Evolutionary conservation across 1,140 invertebrate species (phyloP).

Genomic region (Doryteuthis pealeii): DNA sequence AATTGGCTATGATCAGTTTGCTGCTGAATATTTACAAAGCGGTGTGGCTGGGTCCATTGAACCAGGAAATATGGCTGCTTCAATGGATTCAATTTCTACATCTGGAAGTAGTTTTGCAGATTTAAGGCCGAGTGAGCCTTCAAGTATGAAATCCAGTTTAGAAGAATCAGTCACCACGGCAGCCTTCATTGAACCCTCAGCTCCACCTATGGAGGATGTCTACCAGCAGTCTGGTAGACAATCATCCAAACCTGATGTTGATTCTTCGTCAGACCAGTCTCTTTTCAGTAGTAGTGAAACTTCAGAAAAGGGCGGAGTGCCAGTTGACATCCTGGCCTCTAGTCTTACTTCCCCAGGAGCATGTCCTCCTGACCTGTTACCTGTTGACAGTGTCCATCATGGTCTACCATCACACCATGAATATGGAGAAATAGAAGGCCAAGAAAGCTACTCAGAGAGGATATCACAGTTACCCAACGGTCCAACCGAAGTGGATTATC

Average conservation of each 20-base stretch:
- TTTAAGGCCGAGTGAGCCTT: slow-evolving; percentile 14
- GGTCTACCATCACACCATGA: background rate
- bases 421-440: background rate
- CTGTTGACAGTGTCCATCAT: background rate
- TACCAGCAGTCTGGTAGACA: background rate
- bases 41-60: slow-evolving; percentile 27
- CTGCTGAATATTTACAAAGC: slow-evolving; percentile 26
- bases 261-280: slow-evolving; percentile 47
- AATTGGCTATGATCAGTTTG: slow-evolving; percentile 41
- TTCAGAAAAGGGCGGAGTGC: slow-evolving; percentile 41
- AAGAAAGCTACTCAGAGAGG: background rate
- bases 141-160: background rate
- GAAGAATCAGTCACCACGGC: background rate
- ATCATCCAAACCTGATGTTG: slow-evolving; percentile 27
- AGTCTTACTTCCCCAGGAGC: background rate
- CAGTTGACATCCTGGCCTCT: slow-evolving; percentile 13
- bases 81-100: slow-evolving; percentile 22
- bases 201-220: slow-evolving; percentile 26
- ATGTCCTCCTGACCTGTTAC: background rate
- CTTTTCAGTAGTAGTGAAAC: slow-evolving; percentile 47
- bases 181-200: slow-evolving; percentile 21
- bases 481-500: slow-evolving; percentile 65
- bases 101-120: slow-evolving; percentile 36
- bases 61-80: slow-evolving; percentile 17
- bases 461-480: slow-evolving; percentile 60